Evolutionary conservation across 53 echinoderm and acorn worm species (phyloP), one percentile per base, ranked within the genome.

Genomic region (Paelopatides confundens): DNA sequence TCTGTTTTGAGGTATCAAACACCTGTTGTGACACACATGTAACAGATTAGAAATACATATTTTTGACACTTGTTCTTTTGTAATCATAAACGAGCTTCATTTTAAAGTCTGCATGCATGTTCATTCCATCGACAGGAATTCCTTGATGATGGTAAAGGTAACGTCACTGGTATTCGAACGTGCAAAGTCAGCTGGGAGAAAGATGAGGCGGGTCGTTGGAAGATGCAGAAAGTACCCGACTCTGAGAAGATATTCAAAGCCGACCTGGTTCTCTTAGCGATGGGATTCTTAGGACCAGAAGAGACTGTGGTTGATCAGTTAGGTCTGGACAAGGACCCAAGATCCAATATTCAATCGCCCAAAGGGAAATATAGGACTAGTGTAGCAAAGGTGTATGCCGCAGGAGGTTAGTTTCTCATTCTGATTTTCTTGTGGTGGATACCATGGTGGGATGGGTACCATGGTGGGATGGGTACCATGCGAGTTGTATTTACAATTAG

Each of bases 201-300:
- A 36, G 94, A 95, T 28, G 76, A 91, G 10, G 77, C 91, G 0
- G 95, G 99, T 28, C 92, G 99, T 8, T 95, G 62, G 77, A 85
- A 62, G 39, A 99, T 99, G 99, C 96, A 95, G 58, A 95, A 99
- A 87, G 47, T 95, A 24, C 87, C 94, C 3, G 94, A 92, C 23
- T 85, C 92, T 0, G 94, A 94, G 84, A 91, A 87, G 91, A 92
- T 86, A 63, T 96, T 93, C 90, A 96, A 96, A 82, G 99, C 99
- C 1, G 99, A 99, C 79, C 48, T 99, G 87, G 99, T 99, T 74
- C 74, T 99, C 62, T 85, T 99, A 9, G 99, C 99, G 34, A 99
- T 99, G 99, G 99, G 99, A 14, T 99, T 99, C 93, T 87, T 96
- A 9, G 99, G 99, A 39, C 99, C 99, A n/a, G 99, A 99, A 66